Evolutionary conservation across 1,140 invertebrate genomes (phyloP).

Genomic region (Hylaeus anthracinus): DNA sequence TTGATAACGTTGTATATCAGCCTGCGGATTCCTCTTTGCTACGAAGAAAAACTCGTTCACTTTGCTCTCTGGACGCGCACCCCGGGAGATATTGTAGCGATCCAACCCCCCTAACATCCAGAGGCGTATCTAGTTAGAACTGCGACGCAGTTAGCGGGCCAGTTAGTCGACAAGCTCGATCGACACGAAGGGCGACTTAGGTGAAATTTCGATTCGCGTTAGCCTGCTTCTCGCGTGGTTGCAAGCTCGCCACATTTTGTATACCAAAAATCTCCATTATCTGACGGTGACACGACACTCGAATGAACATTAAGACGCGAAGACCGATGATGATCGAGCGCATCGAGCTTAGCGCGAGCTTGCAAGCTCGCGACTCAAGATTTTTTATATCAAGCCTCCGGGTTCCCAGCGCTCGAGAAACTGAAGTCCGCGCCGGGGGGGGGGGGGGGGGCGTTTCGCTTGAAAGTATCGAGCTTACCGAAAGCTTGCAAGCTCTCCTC

Average conservation of each 20-base stretch:
- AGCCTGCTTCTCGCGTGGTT: slow-evolving; percentile 24
- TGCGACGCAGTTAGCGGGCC: not conserved
- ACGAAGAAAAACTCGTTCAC: slow-evolving; percentile 37
- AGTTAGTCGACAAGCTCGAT: not conserved
- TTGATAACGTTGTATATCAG: slow-evolving; percentile 60
- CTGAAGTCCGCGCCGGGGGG: not conserved
- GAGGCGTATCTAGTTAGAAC: slow-evolving; percentile 2
- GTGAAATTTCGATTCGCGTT: not conserved
- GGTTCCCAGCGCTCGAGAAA: slow-evolving; percentile 1
- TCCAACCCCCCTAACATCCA: not conserved
- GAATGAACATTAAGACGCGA: not conserved
- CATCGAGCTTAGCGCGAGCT: slow-evolving; percentile 61
- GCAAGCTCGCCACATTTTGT: slow-evolving; percentile 42
- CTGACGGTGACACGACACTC: not conserved
- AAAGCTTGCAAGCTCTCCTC: slow-evolving; percentile 10
- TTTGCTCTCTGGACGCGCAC: slow-evolving; percentile 27
- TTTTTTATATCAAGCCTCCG: slow-evolving; percentile 33
- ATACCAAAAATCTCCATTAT: slow-evolving; percentile 29
- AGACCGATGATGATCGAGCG: slow-evolving; percentile 38
- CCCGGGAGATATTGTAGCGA: not conserved
- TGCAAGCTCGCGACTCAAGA: slow-evolving; percentile 48
- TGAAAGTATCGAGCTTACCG: not conserved
- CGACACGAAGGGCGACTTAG: not conserved
- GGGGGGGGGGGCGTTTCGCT: not conserved
- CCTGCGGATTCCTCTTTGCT: slow-evolving; percentile 59